Evolutionary conservation across 1,140 invertebrate species (phyloP).

Genomic region (Eurosta solidaginis): DNA sequence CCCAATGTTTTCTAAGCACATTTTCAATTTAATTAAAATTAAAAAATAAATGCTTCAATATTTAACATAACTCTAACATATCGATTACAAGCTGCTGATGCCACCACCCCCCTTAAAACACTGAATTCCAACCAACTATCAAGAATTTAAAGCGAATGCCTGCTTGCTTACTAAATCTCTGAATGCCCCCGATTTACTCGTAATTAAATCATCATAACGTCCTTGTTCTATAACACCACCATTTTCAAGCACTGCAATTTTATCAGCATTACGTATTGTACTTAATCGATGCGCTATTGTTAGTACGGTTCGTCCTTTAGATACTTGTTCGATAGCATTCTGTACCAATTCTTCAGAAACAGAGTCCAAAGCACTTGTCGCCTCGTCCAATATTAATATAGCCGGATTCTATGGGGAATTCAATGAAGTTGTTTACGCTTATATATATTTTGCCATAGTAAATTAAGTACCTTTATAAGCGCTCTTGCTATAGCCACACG

Average conservation of each 20-base stretch:
- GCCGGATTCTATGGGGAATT: slow-evolving; percentile 71
- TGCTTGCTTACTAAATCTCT: slow-evolving; percentile 71
- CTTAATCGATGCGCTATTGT: slow-evolving; percentile 93
- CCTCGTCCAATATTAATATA: slow-evolving; percentile 86
- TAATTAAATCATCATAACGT: slow-evolving; percentile 73
- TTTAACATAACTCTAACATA: too few species aligned
- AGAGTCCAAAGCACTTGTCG: slow-evolving; percentile 89
- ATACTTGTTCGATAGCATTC: slow-evolving; percentile 80
- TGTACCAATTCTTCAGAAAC: slow-evolving; percentile 89
- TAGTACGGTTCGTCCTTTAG: slow-evolving; percentile 83
- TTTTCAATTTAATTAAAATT: too few species aligned
- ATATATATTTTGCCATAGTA: too few species aligned
- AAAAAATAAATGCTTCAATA: too few species aligned
- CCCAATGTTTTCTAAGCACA: too few species aligned
- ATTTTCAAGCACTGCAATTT: slow-evolving; percentile 85
- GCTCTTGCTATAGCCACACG: slow-evolving; percentile 89
- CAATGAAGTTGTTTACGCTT: slow-evolving; percentile 20
- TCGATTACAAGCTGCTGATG: too few species aligned
- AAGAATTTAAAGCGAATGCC: slow-evolving; percentile 60
- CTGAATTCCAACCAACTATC: too few species aligned
- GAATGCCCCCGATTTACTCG: slow-evolving; percentile 65
- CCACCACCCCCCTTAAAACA: too few species aligned
- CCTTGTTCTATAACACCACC: slow-evolving; percentile 85
- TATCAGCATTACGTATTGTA: slow-evolving; percentile 88
- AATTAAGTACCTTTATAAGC: slow-evolving; percentile 73